Evolutionary conservation across 2,113 vertebrate genomes (phyloP).

Genomic region (Cololabis saira): DNA sequence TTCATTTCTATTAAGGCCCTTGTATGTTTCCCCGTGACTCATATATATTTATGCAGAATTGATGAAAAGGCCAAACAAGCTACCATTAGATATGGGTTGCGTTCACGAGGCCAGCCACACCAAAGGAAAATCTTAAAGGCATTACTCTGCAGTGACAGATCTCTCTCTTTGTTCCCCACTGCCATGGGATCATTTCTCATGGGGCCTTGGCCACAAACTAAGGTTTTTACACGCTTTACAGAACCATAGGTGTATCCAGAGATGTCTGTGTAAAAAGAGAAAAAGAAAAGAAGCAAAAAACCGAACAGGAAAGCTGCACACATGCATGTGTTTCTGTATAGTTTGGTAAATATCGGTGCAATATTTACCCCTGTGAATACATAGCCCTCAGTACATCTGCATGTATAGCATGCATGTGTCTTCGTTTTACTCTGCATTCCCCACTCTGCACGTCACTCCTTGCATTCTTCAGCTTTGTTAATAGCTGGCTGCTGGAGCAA

Average conservation of each 20-base stretch:
- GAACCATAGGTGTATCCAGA: constrained; percentile 27
- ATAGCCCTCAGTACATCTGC: constrained; percentile 25
- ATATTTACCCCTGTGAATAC: constrained; percentile 36
- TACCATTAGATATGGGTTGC: constrained; percentile 83
- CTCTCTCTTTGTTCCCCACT: constrained; percentile 72
- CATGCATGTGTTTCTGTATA: constrained; percentile 13
- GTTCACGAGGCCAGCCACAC: constrained; percentile 70
- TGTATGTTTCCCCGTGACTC: constrained; percentile 88
- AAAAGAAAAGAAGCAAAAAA: constrained; percentile 12
- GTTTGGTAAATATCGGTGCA: constrained; percentile 3
- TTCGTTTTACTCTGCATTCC: constrained; percentile 50
- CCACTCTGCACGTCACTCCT: constrained; percentile 70
- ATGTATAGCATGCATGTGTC: constrained; percentile 36
- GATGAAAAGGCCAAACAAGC: constrained; percentile 86
- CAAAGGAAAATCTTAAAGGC: constrained; percentile 84
- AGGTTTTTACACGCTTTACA: constrained; percentile 47
- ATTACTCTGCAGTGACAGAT: constrained; percentile 79
- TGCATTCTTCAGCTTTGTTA: constrained; percentile 81
- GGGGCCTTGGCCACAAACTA: constrained; percentile 50
- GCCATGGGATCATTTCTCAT: constrained; percentile 70
- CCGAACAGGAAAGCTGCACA: constrained; percentile 18
- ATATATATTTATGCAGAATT: constrained; percentile 86
- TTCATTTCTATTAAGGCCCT: constrained; percentile 99
- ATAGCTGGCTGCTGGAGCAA: constrained; percentile 85
- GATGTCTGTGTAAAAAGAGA: constrained; percentile 13